Evolutionary conservation across 2,888 invertebrate genomes (phyloP), one percentile per base, ranked within the genome.

Genomic region (Nephrocerus scutellatus): DNA sequence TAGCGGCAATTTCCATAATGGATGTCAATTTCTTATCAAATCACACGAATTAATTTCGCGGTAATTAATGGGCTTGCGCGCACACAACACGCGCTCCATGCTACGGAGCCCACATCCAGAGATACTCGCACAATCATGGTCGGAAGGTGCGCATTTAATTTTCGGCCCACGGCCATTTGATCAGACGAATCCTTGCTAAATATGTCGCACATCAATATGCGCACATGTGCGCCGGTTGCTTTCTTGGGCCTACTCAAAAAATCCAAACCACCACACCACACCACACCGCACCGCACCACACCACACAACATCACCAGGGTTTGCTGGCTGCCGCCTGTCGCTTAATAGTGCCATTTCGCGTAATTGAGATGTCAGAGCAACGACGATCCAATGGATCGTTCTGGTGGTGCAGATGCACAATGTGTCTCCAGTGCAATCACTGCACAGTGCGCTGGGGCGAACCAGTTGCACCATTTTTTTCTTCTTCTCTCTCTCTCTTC

Each of bases 11-110:
- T 46, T 44, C 41, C 38, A 44, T 46, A 46, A 46, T 46, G 46
- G 44, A 44, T 46, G 46, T 46, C 46, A 46, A 46, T 46, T 44
- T 46, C 46, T 46, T 46, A 46, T 46, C 46, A 46, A 46, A 44
- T 44, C 46, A 44, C 46, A 46, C 44, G 41, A 46, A 46, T 46
- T 46, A 46, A 46, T 46, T 46, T 46, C 32, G 36, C 44, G 44
- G 43, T 46, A 46, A 46, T 46, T 46, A 44, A 46, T 44, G 44
- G 41, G 43, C 40, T 41, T 44, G 44, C 44, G 41, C 44, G 36
- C 41, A 44, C 33, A 44, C 44, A n/a, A 39, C 39, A 28, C 30
- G 15, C 35, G 24, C 30, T 16, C 37, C 30, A 22, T 30, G 30
- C 34, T 15, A 26, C 26, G 25, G 16, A 30, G 30, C 29, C 35